These are phyloP conservation scores for Archilochus colubris DNA, from an alignment of 2,113 vertebrate genomes.

Conservation along the genomic window DNA sequence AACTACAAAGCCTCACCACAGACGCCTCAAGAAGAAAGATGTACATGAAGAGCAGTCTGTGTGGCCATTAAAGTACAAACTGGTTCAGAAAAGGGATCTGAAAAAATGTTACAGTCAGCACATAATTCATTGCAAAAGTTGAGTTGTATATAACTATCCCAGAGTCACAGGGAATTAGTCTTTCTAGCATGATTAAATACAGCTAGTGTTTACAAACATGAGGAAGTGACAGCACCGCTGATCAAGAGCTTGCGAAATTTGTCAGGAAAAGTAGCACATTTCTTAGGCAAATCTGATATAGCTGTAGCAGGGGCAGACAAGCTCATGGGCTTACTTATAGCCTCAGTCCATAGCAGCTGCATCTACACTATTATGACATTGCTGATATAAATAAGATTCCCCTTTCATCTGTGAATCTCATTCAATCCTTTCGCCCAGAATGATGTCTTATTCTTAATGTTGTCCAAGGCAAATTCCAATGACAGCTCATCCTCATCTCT, in stretches of 20 bases:
- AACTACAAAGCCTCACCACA: constrained; percentile 36
- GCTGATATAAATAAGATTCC: background rate
- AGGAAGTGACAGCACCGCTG: background rate
- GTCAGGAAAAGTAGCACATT: background rate
- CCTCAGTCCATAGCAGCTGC: background rate
- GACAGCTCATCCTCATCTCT: background rate
- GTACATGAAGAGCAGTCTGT: constrained; percentile 29
- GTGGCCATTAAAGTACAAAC: constrained; percentile 10
- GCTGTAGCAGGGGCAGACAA: background rate
- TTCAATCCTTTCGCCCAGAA: background rate
- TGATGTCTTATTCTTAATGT: background rate
- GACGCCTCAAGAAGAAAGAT: constrained; percentile 22
- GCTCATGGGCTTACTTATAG: background rate
- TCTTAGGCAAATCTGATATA: background rate
- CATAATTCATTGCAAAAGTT: background rate
- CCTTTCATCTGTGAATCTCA: background rate
- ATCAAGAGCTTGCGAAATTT: background rate
- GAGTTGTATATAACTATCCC: background rate
- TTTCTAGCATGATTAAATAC: constrained; percentile 37
- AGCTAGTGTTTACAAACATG: background rate
- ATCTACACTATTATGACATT: background rate
- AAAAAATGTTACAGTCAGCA: background rate
- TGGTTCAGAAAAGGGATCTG: background rate
- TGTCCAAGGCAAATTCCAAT: background rate
- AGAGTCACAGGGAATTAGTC: background rate